A percentile compares a stretch with the other conserved stretches of the same genome.
Conservation (phyloP, 1,140 invertebrate species). For the Daktulosphaira vitifoliae region DNA sequence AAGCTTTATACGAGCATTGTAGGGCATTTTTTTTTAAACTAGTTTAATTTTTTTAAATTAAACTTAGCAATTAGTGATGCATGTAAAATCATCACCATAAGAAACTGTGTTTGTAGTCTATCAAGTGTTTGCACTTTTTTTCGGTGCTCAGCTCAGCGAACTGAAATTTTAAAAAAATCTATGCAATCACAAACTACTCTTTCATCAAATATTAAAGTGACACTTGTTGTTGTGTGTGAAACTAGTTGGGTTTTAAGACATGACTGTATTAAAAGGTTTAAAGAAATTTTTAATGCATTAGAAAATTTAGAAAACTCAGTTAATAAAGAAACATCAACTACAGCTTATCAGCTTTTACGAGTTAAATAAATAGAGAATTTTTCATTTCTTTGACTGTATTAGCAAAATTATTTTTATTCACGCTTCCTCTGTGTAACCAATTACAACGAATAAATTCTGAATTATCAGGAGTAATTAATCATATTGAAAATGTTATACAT, state of each 20-base stretch:
- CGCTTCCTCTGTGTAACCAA: neutral
- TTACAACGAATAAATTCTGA: neutral
- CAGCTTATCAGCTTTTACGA: conserved; percentile 2
- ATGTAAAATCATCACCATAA: neutral
- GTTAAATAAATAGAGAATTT: neutral
- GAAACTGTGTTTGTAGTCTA: neutral
- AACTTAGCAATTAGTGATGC: neutral
- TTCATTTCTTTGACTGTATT: no score
- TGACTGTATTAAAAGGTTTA: conserved; percentile 1
- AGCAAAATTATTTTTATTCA: neutral
- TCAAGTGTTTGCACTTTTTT: conserved; percentile 7
- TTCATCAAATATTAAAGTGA: neutral
- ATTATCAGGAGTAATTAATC: neutral
- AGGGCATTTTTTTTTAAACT: no score
- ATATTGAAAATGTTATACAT: conserved; percentile 1
- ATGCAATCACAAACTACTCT: neutral
- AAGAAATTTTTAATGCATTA: conserved; percentile 10
- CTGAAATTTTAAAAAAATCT: conserved; percentile 5
- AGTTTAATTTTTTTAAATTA: no score
- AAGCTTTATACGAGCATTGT: no score
- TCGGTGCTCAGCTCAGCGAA: conserved; percentile 5
- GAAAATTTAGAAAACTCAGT: conserved; percentile 6
- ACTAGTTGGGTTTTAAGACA: conserved; percentile 4
- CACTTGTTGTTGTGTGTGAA: conserved; percentile 1
- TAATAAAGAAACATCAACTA: conserved; percentile 10